Percentiles rank a stretch among this genome's conserved stretches.
Conservation (phyloP, 1,140 invertebrate species). For the Drosophila nigromelanica region DNA sequence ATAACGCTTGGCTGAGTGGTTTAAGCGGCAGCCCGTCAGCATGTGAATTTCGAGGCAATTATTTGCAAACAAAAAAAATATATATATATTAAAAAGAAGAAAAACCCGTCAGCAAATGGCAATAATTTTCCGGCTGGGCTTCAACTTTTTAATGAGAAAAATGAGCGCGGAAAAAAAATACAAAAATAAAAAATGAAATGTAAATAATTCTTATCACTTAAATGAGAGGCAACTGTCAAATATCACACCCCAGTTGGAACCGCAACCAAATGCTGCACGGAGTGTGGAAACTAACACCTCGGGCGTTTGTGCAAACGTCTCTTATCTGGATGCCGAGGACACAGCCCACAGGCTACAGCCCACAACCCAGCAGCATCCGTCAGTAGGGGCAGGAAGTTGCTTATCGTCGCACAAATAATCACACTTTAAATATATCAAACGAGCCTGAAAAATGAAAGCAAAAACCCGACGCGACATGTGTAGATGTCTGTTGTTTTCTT, state of each 20-base stretch:
- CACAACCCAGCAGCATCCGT: constrained; percentile 41
- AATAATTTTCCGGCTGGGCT: constrained; percentile 65
- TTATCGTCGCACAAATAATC: constrained; percentile 52
- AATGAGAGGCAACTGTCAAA: constrained; percentile 65
- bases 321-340: constrained; percentile 61
- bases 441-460: constrained; percentile 42
- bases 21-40: constrained; percentile 57
- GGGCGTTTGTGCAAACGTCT: constrained; percentile 45
- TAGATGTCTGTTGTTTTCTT: constrained; percentile 30
- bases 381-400: constrained; percentile 52
- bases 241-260: constrained; percentile 63
- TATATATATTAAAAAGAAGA: constrained; percentile 3
- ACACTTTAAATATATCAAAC: constrained; percentile 50
- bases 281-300: constrained; percentile 72
- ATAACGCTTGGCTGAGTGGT: constrained; percentile 77
- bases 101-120: constrained; percentile 59
- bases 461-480: constrained; percentile 42
- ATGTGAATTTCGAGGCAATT: constrained; percentile 71
- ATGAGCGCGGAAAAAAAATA: constrained; percentile 27
- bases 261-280: constrained; percentile 45
- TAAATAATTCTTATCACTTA: constrained; percentile 78
- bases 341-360: not conserved
- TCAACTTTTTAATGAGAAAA: constrained; percentile 79
- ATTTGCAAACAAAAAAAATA: constrained; percentile 61
- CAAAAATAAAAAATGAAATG: constrained; percentile 46